phyloP scores from a whole-genome alignment of 1,140 invertebrate species.

The Drosophila triauraria region DNA sequence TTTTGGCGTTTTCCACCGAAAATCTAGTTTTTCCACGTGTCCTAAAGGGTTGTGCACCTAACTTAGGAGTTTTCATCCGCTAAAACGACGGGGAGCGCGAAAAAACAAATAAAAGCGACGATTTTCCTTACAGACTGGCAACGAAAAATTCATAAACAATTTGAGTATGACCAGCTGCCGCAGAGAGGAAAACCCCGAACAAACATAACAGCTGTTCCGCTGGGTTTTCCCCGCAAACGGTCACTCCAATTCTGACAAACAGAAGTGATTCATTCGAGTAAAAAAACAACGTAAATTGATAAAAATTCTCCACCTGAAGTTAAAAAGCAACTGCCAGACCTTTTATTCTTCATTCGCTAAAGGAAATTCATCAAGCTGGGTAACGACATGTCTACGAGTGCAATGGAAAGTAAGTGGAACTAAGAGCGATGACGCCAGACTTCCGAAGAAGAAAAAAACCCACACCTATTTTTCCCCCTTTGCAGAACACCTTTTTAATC shows the following conservation, averaged over 20 bases:
- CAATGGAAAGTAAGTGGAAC: slow-evolving; percentile 91
- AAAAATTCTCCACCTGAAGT: slow-evolving; percentile 5
- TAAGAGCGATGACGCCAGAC: slow-evolving; percentile 42
- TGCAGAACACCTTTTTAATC: slow-evolving; percentile 97
- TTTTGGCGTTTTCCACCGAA: too few species aligned
- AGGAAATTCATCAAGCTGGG: slow-evolving; percentile 88
- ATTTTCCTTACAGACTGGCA: neutral
- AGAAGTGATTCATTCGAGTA: slow-evolving; percentile 45
- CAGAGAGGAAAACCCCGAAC: neutral
- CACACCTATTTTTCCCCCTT: slow-evolving; percentile 17
- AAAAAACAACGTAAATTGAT: slow-evolving; percentile 49
- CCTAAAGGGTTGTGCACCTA: too few species aligned
- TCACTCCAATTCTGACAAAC: slow-evolving; percentile 17
- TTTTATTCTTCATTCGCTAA: slow-evolving; percentile 61
- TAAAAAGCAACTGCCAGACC: slow-evolving; percentile 21
- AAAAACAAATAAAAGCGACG: too few species aligned
- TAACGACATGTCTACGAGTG: slow-evolving; percentile 93
- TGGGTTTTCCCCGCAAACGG: slow-evolving; percentile 6
- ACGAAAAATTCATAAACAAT: too few species aligned
- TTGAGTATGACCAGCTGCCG: neutral
- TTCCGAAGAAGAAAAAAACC: slow-evolving; percentile 47
- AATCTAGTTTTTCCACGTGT: too few species aligned
- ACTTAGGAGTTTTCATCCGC: too few species aligned
- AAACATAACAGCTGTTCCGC: slow-evolving; percentile 12
- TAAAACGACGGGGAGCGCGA: too few species aligned